phyloP scores from a whole-genome alignment of 2,888 invertebrate genomes.

The Epinotia nisella region DNA sequence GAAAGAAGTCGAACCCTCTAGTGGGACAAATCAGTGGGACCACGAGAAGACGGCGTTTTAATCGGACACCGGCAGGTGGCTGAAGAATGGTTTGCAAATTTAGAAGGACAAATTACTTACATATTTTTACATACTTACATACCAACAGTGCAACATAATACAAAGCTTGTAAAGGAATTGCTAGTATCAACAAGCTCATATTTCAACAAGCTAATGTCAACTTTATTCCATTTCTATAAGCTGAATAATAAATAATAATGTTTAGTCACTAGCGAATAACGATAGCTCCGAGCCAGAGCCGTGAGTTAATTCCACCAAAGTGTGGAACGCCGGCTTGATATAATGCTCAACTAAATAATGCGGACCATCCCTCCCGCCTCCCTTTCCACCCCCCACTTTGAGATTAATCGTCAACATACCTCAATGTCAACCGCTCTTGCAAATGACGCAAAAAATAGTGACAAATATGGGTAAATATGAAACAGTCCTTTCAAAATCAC shows the following conservation, averaged over 20 bases:
- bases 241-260: conserved; percentile 18
- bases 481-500: conserved; percentile 41
- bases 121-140: too few species aligned
- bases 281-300: conserved; percentile 60
- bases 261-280: conserved; percentile 39
- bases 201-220: neutral
- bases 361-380: conserved; percentile 59
- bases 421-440: conserved; percentile 75
- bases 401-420: conserved; percentile 77
- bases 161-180: neutral
- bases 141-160: too few species aligned
- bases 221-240: conserved; percentile 5
- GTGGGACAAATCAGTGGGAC: too few species aligned
- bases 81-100: too few species aligned
- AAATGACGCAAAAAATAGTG: conserved; percentile 74
- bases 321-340: conserved; percentile 64
- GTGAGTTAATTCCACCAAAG: conserved; percentile 71
- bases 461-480: conserved; percentile 58
- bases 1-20: too few species aligned
- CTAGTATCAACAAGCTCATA: neutral
- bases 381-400: conserved; percentile 51
- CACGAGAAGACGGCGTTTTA: too few species aligned
- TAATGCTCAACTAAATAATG: conserved; percentile 75
- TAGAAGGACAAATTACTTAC: too few species aligned
- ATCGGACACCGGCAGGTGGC: too few species aligned